Evolutionary conservation across 2,888 invertebrate species (phyloP).

Genomic region (Agrotis segetum): DNA sequence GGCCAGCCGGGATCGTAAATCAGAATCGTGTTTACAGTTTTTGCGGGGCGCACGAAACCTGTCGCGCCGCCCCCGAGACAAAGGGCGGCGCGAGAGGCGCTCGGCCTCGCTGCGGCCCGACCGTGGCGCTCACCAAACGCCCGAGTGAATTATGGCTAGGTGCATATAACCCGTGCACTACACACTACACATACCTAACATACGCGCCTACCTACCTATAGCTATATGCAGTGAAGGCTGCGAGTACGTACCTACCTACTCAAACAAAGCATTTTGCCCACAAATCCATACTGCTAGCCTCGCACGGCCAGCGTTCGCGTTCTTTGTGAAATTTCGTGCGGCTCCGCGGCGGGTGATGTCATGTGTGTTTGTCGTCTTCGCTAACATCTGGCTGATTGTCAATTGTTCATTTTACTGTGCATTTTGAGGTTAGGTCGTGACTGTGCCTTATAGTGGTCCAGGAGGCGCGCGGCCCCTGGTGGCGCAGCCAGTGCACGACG

Average conservation of each 20-base stretch:
- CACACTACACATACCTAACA: constrained; percentile 76
- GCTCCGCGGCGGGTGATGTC: constrained; percentile 80
- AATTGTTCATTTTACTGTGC: constrained; percentile 81
- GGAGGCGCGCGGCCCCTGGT: constrained; percentile 53
- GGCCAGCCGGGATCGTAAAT: constrained; percentile 82
- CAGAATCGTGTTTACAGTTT: constrained; percentile 88
- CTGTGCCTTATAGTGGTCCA: constrained; percentile 71
- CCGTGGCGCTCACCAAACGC: constrained; percentile 74
- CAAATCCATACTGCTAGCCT: constrained; percentile 82
- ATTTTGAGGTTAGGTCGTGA: constrained; percentile 89
- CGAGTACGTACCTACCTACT: constrained; percentile 86
- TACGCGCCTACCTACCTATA: constrained; percentile 83
- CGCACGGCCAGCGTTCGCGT: constrained; percentile 78
- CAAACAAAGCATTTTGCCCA: constrained; percentile 90
- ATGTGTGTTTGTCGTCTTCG: constrained; percentile 75
- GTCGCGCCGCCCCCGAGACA: constrained; percentile 85
- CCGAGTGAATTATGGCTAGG: constrained; percentile 84
- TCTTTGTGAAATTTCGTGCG: constrained; percentile 80
- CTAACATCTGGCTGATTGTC: constrained; percentile 87
- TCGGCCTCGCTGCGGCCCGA: constrained; percentile 74
- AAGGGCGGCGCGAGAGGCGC: constrained; percentile 79
- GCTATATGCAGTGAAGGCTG: constrained; percentile 87
- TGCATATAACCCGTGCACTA: constrained; percentile 82
- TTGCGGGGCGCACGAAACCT: constrained; percentile 82
- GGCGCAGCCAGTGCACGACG: constrained; percentile 27